Conservation (phyloP, 2,797 vertebrate species). For the Parauchenoglanis ngamensis region DNA sequence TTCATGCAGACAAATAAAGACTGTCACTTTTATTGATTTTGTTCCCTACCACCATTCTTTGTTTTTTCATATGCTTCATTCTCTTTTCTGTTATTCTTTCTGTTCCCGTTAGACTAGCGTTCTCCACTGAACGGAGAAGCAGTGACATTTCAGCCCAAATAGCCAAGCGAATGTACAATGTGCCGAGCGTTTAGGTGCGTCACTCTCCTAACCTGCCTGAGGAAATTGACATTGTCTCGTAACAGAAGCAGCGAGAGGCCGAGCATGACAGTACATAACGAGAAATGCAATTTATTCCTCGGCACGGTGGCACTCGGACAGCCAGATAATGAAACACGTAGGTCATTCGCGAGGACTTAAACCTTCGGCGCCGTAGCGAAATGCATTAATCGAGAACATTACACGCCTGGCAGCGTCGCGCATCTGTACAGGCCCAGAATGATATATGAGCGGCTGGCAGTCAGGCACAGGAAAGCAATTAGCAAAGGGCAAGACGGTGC, state of each 20-base stretch:
- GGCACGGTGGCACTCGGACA: constrained; percentile 92
- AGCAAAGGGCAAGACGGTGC: constrained; percentile 66
- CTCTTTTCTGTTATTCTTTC: constrained; percentile 44
- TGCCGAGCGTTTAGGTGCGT: constrained; percentile 51
- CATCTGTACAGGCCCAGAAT: constrained; percentile 79
- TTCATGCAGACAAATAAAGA: constrained; percentile 83
- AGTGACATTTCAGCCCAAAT: constrained; percentile 48
- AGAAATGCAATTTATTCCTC: constrained; percentile 98
- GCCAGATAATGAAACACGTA: constrained; percentile 98
- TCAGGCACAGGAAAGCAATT: constrained; percentile 74
- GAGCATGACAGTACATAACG: constrained; percentile 85
- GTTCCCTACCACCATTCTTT: constrained; percentile 47
- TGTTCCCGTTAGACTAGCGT: constrained; percentile 39
- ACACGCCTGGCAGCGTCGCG: constrained; percentile 83
- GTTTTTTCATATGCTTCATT: constrained; percentile 29
- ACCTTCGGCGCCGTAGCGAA: constrained; percentile 90
- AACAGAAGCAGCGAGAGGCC: constrained; percentile 60
- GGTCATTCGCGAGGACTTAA: constrained; percentile 98
- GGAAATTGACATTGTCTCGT: constrained; percentile 71
- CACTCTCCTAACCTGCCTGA: constrained; percentile 64
- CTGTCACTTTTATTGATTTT: constrained; percentile 60
- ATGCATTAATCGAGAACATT: constrained; percentile 95
- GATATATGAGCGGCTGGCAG: constrained; percentile 66
- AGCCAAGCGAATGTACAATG: constrained; percentile 42
- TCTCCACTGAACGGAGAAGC: constrained; percentile 27